Conservation (phyloP, 2,113 vertebrate genomes). For the Neolamprologus cancellatus region DNA sequence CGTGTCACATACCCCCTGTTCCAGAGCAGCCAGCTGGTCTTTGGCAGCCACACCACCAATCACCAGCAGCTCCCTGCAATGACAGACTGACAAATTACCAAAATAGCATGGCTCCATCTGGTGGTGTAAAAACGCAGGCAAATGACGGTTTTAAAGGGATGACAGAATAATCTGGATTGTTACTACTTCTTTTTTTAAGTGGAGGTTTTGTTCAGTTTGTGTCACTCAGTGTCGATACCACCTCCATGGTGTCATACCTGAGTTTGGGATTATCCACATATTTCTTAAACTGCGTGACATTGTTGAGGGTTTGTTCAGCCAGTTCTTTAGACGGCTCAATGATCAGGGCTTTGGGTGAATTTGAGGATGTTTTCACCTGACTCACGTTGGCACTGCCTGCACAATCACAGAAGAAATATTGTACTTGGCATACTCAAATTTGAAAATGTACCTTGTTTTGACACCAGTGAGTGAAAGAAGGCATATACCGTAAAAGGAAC, state of each 20-base stretch:
- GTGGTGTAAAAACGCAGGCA: neutral
- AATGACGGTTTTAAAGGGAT: neutral
- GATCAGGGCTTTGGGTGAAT: slow-evolving; percentile 89
- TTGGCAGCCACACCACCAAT: slow-evolving; percentile 95
- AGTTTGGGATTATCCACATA: slow-evolving; percentile 89
- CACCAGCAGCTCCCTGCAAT: slow-evolving; percentile 86
- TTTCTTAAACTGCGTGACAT: slow-evolving; percentile 91
- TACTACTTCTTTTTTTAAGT: neutral
- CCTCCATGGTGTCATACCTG: slow-evolving; percentile 66
- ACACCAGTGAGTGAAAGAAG: neutral
- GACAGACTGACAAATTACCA: neutral
- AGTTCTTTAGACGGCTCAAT: slow-evolving; percentile 92
- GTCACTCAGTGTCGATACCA: neutral
- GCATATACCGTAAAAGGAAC: neutral
- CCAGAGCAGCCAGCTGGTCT: slow-evolving; percentile 87
- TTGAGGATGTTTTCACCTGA: slow-evolving; percentile 80
- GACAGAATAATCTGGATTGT: neutral
- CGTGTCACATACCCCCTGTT: slow-evolving; percentile 82
- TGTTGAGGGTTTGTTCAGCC: slow-evolving; percentile 93
- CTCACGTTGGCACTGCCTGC: slow-evolving; percentile 85
- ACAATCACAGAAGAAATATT: neutral
- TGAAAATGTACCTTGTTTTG: neutral
- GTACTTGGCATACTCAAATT: neutral
- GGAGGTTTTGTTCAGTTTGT: accelerated
- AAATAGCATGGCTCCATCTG: neutral